These are phyloP conservation scores for Pangasius mekongensis DNA, from an alignment of 2,797 vertebrate genomes.

Conservation along the genomic window DNA sequence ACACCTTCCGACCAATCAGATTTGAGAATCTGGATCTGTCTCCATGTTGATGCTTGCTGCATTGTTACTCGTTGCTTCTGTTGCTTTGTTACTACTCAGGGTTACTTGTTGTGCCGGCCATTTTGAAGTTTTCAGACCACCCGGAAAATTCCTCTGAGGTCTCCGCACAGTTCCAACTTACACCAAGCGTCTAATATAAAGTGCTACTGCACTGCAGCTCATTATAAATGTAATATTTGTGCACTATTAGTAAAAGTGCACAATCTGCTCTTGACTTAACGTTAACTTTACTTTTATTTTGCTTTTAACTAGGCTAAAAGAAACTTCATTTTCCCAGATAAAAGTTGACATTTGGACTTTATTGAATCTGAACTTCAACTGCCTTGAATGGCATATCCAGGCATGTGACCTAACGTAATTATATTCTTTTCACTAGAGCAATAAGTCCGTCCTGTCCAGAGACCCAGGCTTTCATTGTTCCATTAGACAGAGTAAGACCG, in stretches of 20 bases:
- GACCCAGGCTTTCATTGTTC: conserved; percentile 62
- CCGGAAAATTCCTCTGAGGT: background rate
- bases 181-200: background rate
- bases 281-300: too few relatives aligned
- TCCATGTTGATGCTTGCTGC: background rate
- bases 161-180: background rate
- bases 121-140: background rate
- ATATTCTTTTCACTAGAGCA: conserved; percentile 2
- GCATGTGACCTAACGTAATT: conserved; percentile 15
- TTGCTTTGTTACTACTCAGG: background rate
- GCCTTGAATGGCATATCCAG: conserved; percentile 8
- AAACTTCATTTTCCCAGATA: background rate
- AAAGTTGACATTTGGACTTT: conserved; percentile 33
- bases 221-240: background rate
- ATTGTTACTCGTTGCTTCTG: background rate
- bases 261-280: background rate
- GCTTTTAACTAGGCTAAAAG: background rate
- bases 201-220: too few relatives aligned
- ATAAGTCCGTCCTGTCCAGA: conserved; percentile 47
- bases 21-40: background rate
- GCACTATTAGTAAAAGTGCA: background rate
- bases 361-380: conserved; percentile 29
- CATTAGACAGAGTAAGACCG: conserved; percentile 51
- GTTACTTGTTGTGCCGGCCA: background rate
- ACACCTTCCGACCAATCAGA: background rate